Percentiles rank a stretch among this genome's conserved stretches.
These are phyloP conservation scores for Ammodytes marinus DNA, from an alignment of 2,113 vertebrate species.

Conservation along the genomic window DNA sequence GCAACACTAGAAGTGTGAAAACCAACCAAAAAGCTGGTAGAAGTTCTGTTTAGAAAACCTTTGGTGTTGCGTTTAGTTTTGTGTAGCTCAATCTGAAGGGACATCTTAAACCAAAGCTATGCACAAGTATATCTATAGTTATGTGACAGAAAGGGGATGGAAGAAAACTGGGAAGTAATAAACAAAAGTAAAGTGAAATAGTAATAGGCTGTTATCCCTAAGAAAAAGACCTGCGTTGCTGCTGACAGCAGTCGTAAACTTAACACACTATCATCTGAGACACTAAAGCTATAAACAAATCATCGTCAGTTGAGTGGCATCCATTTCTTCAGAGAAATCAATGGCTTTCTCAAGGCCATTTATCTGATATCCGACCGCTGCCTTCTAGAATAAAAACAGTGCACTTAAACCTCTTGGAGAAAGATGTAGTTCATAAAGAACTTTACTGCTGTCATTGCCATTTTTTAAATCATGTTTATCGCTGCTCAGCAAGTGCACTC, in stretches of 20 bases:
- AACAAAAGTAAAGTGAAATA: not conserved
- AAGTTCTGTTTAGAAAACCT: not conserved
- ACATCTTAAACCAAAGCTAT: not conserved
- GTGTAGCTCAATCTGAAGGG: not conserved
- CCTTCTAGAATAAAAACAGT: not conserved
- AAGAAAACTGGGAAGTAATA: not conserved
- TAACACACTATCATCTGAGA: not conserved
- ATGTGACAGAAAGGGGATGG: not conserved
- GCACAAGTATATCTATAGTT: not conserved
- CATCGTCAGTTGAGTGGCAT: not conserved
- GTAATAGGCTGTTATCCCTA: not conserved
- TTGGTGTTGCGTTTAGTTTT: not conserved
- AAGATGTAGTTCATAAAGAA: constrained; percentile 4
- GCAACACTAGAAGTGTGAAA: too few relatives aligned
- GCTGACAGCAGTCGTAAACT: not conserved
- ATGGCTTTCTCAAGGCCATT: not conserved
- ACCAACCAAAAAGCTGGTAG: too few relatives aligned
- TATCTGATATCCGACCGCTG: constrained; percentile 18
- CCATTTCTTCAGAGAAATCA: constrained; percentile 35
- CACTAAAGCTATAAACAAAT: not conserved
- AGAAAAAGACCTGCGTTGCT: not conserved
- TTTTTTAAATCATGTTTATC: constrained; percentile 5
- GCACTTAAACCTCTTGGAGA: not conserved
- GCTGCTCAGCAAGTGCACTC: not conserved
- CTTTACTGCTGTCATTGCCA: constrained; percentile 6